Percentiles rank a stretch among this genome's conserved stretches.
These are phyloP conservation scores for Botrylloides violaceus DNA, from an alignment of 23 tunicate species.

Conservation along the genomic window DNA sequence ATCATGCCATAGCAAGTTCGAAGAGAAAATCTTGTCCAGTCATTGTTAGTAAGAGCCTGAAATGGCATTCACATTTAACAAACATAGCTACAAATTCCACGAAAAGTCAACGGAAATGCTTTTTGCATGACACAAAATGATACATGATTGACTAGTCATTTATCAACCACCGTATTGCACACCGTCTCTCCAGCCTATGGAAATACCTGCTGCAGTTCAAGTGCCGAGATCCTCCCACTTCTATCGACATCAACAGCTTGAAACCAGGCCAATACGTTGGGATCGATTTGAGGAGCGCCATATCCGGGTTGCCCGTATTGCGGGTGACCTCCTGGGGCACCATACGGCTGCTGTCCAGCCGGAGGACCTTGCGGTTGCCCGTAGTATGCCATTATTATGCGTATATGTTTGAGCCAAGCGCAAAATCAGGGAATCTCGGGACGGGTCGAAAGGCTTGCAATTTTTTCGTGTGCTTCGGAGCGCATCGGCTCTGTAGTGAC, in stretches of 20 bases:
- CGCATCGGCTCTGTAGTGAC: too few species aligned
- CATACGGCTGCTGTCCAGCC: slow-evolving; percentile 1
- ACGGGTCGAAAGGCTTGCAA: too few species aligned
- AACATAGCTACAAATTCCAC: too few species aligned
- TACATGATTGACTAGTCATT: too few species aligned
- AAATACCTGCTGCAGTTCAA: slow-evolving; percentile 52
- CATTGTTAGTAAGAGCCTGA: slow-evolving; percentile 85
- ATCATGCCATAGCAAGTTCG: slow-evolving; percentile 76
- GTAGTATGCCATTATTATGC: neutral
- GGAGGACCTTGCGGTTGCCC: slow-evolving; percentile 12
- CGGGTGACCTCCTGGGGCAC: slow-evolving; percentile 8
- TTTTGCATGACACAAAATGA: too few species aligned
- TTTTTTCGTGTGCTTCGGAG: too few species aligned
- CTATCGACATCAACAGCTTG: slow-evolving; percentile 75
- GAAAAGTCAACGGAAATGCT: too few species aligned
- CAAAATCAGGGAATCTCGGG: too few species aligned
- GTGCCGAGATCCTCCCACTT: slow-evolving; percentile 60
- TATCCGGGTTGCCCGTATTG: slow-evolving; percentile 27
- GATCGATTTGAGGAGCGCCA: slow-evolving; percentile 54
- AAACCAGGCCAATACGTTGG: slow-evolving; percentile 71
- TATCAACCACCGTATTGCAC: too few species aligned
- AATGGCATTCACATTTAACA: too few species aligned
- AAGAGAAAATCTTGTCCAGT: slow-evolving; percentile 56
- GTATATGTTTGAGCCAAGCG: too few species aligned
- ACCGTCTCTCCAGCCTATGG: too few species aligned